A percentile compares a stretch with the other conserved stretches of the same genome.
Evolutionary conservation across 2,888 invertebrate genomes (phyloP).

Genomic region (Calephelis perditalis): DNA sequence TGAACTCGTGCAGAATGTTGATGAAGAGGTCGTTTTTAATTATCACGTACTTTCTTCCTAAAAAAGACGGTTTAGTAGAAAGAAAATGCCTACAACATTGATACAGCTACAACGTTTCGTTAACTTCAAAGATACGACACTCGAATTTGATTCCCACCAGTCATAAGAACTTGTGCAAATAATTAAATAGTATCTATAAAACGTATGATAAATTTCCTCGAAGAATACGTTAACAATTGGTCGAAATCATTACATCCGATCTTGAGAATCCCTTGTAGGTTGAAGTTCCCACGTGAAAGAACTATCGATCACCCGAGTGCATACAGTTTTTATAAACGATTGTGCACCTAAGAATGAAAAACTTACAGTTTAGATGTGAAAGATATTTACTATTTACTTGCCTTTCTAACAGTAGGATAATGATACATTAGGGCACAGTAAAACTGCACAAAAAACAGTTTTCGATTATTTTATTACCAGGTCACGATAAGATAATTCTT

Average conservation of each 20-base stretch:
- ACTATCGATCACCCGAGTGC: conserved; percentile 33
- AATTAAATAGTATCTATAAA: too few relatives aligned
- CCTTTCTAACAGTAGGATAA: too few relatives aligned
- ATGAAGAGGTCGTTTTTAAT: neutral
- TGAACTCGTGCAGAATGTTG: neutral
- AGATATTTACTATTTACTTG: neutral
- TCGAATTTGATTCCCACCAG: too few relatives aligned
- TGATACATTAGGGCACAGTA: too few relatives aligned
- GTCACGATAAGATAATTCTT: neutral
- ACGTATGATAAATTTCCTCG: too few relatives aligned
- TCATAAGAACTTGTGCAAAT: too few relatives aligned
- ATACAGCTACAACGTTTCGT: too few relatives aligned
- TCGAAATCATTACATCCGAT: conserved; percentile 7
- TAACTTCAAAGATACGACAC: too few relatives aligned
- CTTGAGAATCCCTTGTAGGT: conserved; percentile 11
- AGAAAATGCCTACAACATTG: too few relatives aligned
- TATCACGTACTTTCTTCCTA: too few relatives aligned
- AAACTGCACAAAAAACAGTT: neutral
- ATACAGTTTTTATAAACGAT: conserved; percentile 5
- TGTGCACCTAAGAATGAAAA: neutral
- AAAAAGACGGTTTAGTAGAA: too few relatives aligned
- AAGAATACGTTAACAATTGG: too few relatives aligned
- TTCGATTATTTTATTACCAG: neutral
- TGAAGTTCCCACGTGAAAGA: conserved; percentile 30
- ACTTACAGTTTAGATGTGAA: neutral